phyloP scores from a whole-genome alignment of 2,797 vertebrate genomes.

The Hyperoplus lanceolatus region DNA sequence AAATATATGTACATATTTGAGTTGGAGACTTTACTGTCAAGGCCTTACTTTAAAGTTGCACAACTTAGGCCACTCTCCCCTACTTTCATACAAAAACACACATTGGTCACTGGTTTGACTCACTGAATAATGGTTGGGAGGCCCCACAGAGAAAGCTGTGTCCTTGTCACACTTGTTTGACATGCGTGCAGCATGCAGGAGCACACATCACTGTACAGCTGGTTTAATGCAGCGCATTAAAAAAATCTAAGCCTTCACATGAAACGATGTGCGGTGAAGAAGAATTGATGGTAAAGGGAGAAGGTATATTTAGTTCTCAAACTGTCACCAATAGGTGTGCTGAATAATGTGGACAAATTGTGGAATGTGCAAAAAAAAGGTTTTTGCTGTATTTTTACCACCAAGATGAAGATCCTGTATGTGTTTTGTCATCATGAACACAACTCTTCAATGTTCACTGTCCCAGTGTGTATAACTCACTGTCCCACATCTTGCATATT shows the following conservation, averaged over 20 bases:
- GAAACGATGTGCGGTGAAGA: constrained; percentile 37
- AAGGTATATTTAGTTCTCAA: constrained; percentile 62
- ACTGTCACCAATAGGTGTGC: constrained; percentile 51
- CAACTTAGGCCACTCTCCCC: too few relatives aligned
- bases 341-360: constrained; percentile 79
- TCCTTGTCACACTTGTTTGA: neutral
- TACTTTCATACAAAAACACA: neutral
- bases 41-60: too few relatives aligned
- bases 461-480: neutral
- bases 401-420: constrained; percentile 46
- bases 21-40: too few relatives aligned
- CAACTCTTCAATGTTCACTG: constrained; percentile 23
- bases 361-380: constrained; percentile 67
- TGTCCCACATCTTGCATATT: constrained; percentile 15
- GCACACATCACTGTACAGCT: constrained; percentile 12
- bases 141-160: constrained; percentile 6
- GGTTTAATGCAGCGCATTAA: constrained; percentile 38
- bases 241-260: constrained; percentile 22
- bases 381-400: constrained; percentile 77
- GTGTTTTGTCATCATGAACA: constrained; percentile 39
- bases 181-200: constrained; percentile 28
- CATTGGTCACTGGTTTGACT: constrained; percentile 3
- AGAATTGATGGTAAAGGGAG: constrained; percentile 35
- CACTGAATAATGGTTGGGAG: constrained; percentile 23
- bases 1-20: too few relatives aligned